A percentile compares a stretch with the other conserved stretches of the same genome.
Conservation (phyloP, 2,113 vertebrate genomes). For the Phylloscopus trochilus region DNA sequence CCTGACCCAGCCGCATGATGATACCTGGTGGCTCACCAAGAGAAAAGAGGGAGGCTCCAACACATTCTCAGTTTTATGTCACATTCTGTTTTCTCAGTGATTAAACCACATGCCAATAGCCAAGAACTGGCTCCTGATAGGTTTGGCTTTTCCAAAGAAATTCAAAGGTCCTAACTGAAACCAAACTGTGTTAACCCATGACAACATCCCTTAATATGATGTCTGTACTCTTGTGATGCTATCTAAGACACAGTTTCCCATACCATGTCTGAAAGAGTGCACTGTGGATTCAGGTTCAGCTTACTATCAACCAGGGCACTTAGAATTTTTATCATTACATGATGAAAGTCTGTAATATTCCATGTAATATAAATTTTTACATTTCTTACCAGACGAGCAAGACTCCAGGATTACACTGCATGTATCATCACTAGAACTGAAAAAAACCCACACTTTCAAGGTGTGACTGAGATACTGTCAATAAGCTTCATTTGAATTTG, state of each 20-base stretch:
- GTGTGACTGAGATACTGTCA: background rate
- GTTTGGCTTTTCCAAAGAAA: too few relatives aligned
- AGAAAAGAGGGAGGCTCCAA: too few relatives aligned
- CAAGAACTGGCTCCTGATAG: too few relatives aligned
- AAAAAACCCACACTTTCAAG: background rate
- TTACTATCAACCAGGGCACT: background rate
- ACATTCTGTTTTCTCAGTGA: too few relatives aligned
- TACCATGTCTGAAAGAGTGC: accelerated
- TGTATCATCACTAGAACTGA: background rate
- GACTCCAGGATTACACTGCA: background rate
- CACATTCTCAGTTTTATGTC: too few relatives aligned
- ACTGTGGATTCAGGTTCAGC: background rate
- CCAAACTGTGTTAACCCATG: too few relatives aligned
- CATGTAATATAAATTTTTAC: background rate
- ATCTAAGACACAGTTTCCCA: background rate
- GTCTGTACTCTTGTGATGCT: background rate
- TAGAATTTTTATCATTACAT: background rate
- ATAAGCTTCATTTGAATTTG: background rate
- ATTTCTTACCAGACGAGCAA: background rate
- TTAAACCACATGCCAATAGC: too few relatives aligned
- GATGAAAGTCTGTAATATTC: background rate
- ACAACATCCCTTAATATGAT: background rate
- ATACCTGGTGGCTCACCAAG: too few relatives aligned
- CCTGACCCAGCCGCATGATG: too few relatives aligned
- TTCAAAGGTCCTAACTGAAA: too few relatives aligned